Conservation (phyloP, 2,888 invertebrate species). For the Habroteleia sp. region DNA sequence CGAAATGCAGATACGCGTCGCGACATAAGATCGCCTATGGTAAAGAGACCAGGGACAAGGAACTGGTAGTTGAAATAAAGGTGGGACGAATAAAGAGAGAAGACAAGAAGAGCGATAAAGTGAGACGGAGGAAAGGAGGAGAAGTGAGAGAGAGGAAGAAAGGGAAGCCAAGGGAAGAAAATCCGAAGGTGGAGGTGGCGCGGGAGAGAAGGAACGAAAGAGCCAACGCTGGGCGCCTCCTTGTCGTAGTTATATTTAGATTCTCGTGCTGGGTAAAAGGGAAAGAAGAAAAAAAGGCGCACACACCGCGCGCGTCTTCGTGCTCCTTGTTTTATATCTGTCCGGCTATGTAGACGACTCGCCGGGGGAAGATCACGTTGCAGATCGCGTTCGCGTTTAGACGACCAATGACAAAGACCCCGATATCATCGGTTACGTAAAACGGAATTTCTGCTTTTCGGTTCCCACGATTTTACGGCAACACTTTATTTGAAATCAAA, state of each 20-base stretch:
- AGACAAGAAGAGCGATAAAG: constrained; percentile 31
- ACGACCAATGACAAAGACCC: constrained; percentile 53
- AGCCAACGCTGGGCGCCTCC: constrained; percentile 58
- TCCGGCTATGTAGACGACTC: constrained; percentile 51
- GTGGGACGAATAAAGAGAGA: constrained; percentile 59
- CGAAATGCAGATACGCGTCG: constrained; percentile 69
- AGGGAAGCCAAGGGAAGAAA: constrained; percentile 57
- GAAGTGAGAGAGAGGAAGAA: constrained; percentile 20
- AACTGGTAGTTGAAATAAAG: constrained; percentile 58
- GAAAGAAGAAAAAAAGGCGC: constrained; percentile 58
- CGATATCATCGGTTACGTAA: constrained; percentile 59
- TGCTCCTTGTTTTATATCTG: constrained; percentile 61
- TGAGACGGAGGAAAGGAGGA: constrained; percentile 38
- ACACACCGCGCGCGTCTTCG: constrained; percentile 50
- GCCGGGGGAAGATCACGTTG: constrained; percentile 49
- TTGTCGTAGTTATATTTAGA: constrained; percentile 64
- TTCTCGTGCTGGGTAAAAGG: constrained; percentile 56
- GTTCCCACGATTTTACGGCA: constrained; percentile 50
- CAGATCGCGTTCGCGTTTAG: constrained; percentile 55
- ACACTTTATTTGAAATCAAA: too few relatives aligned
- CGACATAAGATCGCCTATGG: constrained; percentile 68
- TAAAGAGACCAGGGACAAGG: constrained; percentile 65
- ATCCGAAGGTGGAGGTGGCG: constrained; percentile 58
- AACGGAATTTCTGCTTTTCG: constrained; percentile 46
- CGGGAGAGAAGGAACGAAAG: constrained; percentile 54